Evolutionary conservation across 2,113 vertebrate species (phyloP).

Genomic region (Gila orcuttii): DNA sequence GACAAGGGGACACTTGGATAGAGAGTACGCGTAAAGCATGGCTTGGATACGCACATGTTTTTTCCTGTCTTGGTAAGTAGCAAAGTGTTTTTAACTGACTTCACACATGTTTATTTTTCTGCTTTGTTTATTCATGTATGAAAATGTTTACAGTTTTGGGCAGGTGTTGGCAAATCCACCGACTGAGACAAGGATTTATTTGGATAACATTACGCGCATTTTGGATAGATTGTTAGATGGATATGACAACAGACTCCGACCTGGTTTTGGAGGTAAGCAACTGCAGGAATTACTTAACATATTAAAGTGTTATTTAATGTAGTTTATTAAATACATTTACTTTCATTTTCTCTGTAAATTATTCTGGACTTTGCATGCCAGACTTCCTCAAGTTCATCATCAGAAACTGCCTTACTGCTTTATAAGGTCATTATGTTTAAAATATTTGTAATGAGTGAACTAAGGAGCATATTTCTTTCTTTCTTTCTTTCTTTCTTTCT

Average conservation of each 20-base stretch:
- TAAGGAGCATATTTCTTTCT: neutral
- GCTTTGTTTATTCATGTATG: slow-evolving; percentile 43
- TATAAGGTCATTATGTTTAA: neutral
- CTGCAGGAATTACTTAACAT: neutral
- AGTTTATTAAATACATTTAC: neutral
- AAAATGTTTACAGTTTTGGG: slow-evolving; percentile 72
- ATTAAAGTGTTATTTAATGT: neutral
- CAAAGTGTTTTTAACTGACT: slow-evolving; percentile 54
- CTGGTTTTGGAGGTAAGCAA: slow-evolving; percentile 87
- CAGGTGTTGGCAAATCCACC: slow-evolving; percentile 71
- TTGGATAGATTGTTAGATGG: slow-evolving; percentile 92
- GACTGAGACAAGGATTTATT: slow-evolving; percentile 78
- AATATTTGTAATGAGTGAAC: neutral
- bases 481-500: neutral
- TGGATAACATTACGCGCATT: slow-evolving; percentile 90
- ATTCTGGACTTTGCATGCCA: neutral
- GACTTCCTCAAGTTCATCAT: neutral
- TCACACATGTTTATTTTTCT: slow-evolving; percentile 43
- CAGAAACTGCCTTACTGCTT: neutral
- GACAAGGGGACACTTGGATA: slow-evolving; percentile 58
- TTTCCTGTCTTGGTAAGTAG: slow-evolving; percentile 82
- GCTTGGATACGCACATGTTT: slow-evolving; percentile 80
- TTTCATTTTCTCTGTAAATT: neutral
- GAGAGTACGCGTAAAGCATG: slow-evolving; percentile 76
- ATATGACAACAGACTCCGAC: slow-evolving; percentile 92